These are phyloP conservation scores for Alectura lathami DNA, from an alignment of 2,113 vertebrate species.

Conservation along the genomic window DNA sequence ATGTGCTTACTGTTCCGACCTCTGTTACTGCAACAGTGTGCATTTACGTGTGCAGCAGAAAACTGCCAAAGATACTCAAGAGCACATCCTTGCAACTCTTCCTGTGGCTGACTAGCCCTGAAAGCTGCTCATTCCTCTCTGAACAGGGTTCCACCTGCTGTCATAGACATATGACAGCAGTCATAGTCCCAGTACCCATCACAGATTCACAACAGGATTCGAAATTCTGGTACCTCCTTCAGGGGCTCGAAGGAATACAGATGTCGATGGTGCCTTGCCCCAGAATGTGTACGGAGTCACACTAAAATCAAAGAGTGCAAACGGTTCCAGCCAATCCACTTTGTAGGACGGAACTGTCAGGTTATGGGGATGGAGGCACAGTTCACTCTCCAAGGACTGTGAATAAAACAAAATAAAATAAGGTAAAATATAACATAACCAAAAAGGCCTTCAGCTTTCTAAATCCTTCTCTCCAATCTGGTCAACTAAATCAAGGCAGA, in stretches of 20 bases:
- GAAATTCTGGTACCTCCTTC: conserved; percentile 72
- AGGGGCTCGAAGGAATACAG: conserved; percentile 67
- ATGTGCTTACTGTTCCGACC: neutral
- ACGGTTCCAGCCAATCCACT: conserved; percentile 74
- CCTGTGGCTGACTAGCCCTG: neutral
- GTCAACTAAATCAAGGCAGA: neutral
- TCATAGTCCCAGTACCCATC: neutral
- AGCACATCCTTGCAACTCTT: neutral
- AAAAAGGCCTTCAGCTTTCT: neutral
- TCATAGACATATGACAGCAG: too few species aligned
- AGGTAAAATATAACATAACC: conserved; percentile 35
- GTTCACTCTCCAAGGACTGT: conserved; percentile 59
- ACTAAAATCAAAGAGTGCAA: conserved; percentile 73
- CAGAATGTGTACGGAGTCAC: conserved; percentile 80
- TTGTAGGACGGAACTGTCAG: conserved; percentile 55
- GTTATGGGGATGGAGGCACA: conserved; percentile 25
- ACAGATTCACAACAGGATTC: neutral
- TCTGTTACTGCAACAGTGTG: neutral
- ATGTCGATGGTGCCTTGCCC: conserved; percentile 73
- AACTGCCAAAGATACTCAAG: neutral
- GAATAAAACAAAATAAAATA: conserved; percentile 38
- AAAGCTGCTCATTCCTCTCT: neutral
- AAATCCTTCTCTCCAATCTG: neutral
- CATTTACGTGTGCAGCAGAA: neutral
- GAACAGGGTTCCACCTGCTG: neutral